These are phyloP conservation scores for Erpornis zantholeuca DNA, from an alignment of 2,113 vertebrate genomes.

Conservation along the genomic window DNA sequence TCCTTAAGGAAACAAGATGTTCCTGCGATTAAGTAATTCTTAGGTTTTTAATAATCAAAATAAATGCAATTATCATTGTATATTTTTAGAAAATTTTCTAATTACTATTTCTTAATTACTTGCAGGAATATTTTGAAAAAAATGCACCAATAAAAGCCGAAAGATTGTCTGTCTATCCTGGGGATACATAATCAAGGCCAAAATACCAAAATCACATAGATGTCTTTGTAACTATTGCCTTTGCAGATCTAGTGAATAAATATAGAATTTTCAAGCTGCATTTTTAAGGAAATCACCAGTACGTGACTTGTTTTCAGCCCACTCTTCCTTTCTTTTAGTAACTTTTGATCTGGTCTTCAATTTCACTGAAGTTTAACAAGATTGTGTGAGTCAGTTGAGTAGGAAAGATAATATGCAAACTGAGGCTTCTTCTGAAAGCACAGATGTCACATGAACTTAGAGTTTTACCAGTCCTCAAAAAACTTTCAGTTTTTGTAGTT, in stretches of 20 bases:
- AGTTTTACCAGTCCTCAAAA: neutral
- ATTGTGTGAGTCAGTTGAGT: neutral
- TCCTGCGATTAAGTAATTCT: neutral
- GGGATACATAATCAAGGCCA: neutral
- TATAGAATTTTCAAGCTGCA: neutral
- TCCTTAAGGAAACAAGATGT: neutral
- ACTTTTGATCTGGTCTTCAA: neutral
- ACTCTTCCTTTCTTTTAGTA: neutral
- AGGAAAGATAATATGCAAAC: neutral
- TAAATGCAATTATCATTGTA: neutral
- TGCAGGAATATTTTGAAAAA: neutral
- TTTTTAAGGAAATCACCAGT: neutral
- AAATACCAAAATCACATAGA: neutral
- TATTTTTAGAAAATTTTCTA: neutral
- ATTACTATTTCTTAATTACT: neutral
- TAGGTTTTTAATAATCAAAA: neutral
- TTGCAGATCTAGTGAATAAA: neutral
- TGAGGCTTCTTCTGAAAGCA: neutral
- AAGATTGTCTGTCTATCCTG: neutral
- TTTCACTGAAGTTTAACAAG: neutral
- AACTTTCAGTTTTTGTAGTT: neutral
- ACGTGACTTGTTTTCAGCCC: neutral
- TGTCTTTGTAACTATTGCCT: neutral
- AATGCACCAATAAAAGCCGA: fast-evolving
- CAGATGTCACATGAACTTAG: neutral